Percentiles rank a stretch among this genome's conserved stretches.
Conservation (phyloP, 2,113 vertebrate genomes). For the Siphamia tubifer region DNA sequence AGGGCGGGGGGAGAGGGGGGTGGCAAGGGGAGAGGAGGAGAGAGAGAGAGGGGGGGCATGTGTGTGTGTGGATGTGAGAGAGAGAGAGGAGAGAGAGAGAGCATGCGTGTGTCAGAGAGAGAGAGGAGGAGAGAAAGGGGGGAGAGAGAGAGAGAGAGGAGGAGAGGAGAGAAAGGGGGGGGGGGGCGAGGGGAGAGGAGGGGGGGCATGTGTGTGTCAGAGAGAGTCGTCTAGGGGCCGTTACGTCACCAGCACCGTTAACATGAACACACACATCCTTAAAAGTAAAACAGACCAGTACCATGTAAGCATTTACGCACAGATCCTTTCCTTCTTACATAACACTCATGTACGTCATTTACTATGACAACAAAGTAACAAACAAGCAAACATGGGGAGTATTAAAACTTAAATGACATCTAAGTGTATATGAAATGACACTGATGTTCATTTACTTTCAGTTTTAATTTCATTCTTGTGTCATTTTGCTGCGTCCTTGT, state of each 20-base stretch:
- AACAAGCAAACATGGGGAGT: too few species aligned
- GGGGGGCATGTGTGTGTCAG: constrained; percentile 10
- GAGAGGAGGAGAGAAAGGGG: background rate
- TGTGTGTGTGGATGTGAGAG: constrained; percentile 11
- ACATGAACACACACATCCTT: constrained; percentile 18
- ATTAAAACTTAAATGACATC: too few species aligned
- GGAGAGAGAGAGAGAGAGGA: constrained; percentile 6
- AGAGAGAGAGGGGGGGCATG: background rate
- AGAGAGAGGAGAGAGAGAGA: constrained; percentile 7
- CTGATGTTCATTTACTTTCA: too few species aligned
- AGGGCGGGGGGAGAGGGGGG: too few species aligned
- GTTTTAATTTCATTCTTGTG: too few species aligned
- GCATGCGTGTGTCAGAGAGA: constrained; percentile 10
- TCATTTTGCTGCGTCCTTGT: too few species aligned
- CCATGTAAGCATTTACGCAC: background rate
- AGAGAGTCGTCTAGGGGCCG: constrained; percentile 7
- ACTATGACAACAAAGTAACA: too few species aligned
- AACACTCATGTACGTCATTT: too few species aligned
- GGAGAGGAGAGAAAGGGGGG: background rate
- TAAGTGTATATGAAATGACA: too few species aligned
- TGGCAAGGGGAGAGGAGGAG: constrained; percentile 2
- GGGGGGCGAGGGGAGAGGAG: constrained; percentile 11
- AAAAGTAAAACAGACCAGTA: background rate
- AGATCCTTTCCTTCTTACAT: too few species aligned
- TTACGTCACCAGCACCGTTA: constrained; percentile 61